These are phyloP conservation scores for Eurois occulta DNA, from an alignment of 2,888 invertebrate genomes.

Conservation along the genomic window DNA sequence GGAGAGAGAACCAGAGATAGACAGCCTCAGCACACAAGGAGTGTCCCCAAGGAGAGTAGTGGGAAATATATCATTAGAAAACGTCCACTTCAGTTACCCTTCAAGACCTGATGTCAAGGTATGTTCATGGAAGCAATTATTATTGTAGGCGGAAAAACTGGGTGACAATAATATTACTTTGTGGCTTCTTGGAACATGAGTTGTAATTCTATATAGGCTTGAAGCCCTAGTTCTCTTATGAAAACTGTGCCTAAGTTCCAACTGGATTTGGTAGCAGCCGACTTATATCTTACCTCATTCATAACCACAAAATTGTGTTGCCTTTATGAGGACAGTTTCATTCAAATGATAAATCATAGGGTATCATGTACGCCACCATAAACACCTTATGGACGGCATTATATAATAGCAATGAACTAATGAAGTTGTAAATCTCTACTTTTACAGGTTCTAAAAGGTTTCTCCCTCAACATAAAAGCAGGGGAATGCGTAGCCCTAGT, in stretches of 20 bases:
- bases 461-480: conserved; percentile 91
- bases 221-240: background rate
- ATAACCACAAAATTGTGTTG: background rate
- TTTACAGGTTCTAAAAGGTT: conserved; percentile 92
- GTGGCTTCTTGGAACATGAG: background rate
- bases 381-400: too few relatives aligned
- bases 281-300: background rate
- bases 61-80: conserved; percentile 93
- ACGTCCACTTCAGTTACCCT: conserved; percentile 94
- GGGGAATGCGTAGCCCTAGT: conserved; percentile 94
- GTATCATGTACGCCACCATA: background rate
- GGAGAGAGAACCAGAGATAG: conserved; percentile 93
- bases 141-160: background rate
- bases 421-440: background rate
- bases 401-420: background rate
- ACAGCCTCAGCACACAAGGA: conserved; percentile 92
- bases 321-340: background rate
- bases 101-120: conserved; percentile 93
- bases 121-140: conserved; percentile 1
- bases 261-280: background rate
- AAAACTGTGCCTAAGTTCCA: background rate
- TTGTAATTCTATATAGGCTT: background rate
- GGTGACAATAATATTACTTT: background rate
- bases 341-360: background rate
- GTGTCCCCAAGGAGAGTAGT: conserved; percentile 88